A percentile compares a stretch with the other conserved stretches of the same genome.
Evolutionary conservation across 2,888 invertebrate genomes (phyloP).

Genomic region (Heterodera filipjevi): DNA sequence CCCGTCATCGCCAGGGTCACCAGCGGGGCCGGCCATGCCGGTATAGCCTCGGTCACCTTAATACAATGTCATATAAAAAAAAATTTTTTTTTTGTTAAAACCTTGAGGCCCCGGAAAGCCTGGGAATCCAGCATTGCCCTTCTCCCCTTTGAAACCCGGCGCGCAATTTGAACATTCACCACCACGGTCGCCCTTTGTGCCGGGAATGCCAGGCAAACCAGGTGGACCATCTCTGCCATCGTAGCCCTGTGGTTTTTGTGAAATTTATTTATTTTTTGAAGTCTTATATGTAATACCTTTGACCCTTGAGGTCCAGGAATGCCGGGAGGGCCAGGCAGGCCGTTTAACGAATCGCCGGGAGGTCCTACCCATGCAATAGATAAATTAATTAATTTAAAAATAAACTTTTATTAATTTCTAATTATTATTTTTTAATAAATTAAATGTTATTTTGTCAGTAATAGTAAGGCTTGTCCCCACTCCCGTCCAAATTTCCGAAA

Average conservation of each 20-base stretch:
- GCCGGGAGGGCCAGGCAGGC: slow-evolving; percentile 66
- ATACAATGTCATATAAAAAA: slow-evolving; percentile 11
- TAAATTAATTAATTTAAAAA: no score
- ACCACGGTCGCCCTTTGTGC: slow-evolving; percentile 65
- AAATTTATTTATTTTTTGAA: neutral
- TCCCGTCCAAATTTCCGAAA: no score
- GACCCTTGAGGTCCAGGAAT: slow-evolving; percentile 68
- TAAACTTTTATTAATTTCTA: slow-evolving; percentile 19
- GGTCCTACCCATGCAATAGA: no score
- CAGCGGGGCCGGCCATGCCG: slow-evolving; percentile 56
- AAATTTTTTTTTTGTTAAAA: no score
- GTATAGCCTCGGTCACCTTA: slow-evolving; percentile 43
- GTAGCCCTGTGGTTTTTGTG: slow-evolving; percentile 71
- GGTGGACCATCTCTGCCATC: slow-evolving; percentile 63
- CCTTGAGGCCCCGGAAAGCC: slow-evolving; percentile 58
- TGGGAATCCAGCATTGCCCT: slow-evolving; percentile 63
- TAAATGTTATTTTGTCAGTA: neutral
- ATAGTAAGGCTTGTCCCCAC: no score
- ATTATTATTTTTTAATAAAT: neutral
- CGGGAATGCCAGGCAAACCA: slow-evolving; percentile 72
- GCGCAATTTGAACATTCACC: slow-evolving; percentile 60
- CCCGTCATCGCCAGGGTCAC: slow-evolving; percentile 64
- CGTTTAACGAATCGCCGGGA: slow-evolving; percentile 66
- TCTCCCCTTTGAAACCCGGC: slow-evolving; percentile 65
- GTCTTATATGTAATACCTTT: slow-evolving; percentile 63